Base-by-base conservation (phyloP, 2,888 invertebrate genomes). In the Crossocerus cetratus region DNA sequence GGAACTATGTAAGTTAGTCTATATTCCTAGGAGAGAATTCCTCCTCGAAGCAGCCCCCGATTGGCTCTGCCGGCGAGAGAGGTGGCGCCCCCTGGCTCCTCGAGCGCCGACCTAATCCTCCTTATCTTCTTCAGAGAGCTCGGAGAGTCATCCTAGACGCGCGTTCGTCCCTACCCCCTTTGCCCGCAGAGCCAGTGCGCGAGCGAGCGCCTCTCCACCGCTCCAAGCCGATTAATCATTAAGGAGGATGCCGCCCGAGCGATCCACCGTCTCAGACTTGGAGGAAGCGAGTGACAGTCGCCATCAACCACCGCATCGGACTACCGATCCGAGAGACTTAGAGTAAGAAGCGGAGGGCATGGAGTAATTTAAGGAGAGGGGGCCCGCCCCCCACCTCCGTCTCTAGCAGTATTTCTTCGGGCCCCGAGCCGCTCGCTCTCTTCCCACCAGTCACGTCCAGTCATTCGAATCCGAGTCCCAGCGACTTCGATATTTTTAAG, bases 231-330 rank as follows among this genome's bases (percentile, higher is more conserved):
- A 60, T 78, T 70, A 63, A 69, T 42, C 65, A 63, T 70, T 58
- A 42, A 62, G 3, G n/a, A 75, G 53, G 61, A 70, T 69, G 70
- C 66, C 78, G 68, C 65, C 70, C 70, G 66, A 62, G 67, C 69
- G 60, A 67, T 66, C n/a, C n/a, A n/a, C n/a, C n/a, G 65, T 64
- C 55, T 57, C 22, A 14, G 43, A 66, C 11, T 5, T 32, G 2
- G 44, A 65, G 16, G 49, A 23, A 8, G 4, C 42, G 60, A 43
- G 23, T 21, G 21, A 49, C 16, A 3, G 21, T 67, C 74, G 43
- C 68, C 56, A 45, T 69, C 57, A 44, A 1, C 0, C 5, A 53
- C 4, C 67, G 65, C 53, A 74, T 63, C 59, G 58, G 62, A 71
- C 57, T 59, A 62, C 58, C 58, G 49, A 63, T 32, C 62, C 55